phyloP scores from a whole-genome alignment of 1,140 invertebrate genomes.

The Glomeris maerens region DNA sequence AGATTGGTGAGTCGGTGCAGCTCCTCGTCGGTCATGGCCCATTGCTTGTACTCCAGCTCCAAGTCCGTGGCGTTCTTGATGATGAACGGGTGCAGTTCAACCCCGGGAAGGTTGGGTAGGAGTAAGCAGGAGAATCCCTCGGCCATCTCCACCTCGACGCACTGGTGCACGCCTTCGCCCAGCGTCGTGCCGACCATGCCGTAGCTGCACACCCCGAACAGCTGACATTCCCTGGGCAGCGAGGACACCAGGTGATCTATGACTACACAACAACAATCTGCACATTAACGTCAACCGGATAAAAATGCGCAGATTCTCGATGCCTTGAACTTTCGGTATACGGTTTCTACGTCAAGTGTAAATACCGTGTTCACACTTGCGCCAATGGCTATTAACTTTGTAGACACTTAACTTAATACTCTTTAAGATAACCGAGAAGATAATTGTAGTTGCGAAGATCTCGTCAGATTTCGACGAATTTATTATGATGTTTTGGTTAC shows the following conservation, averaged over 20 bases:
- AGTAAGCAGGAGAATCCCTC: constrained; percentile 11
- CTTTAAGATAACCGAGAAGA: too few species aligned
- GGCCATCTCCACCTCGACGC: constrained; percentile 12
- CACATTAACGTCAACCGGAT: neutral
- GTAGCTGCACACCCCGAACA: constrained; percentile 1
- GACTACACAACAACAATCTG: constrained; percentile 3
- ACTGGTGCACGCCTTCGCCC: neutral
- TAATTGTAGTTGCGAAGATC: too few species aligned
- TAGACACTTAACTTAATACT: too few species aligned
- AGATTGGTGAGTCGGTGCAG: constrained; percentile 14
- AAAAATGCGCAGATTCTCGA: neutral
- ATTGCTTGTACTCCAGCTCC: neutral
- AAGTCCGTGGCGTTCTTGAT: constrained; percentile 1
- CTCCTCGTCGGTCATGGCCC: neutral
- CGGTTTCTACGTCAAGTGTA: too few species aligned
- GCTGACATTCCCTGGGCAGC: constrained; percentile 5
- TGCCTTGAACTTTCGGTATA: too few species aligned
- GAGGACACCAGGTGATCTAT: neutral
- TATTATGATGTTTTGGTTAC: too few species aligned
- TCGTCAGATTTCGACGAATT: too few species aligned
- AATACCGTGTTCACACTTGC: neutral
- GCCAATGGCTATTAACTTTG: neutral
- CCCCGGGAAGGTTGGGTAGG: constrained; percentile 10
- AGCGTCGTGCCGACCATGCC: constrained; percentile 8
- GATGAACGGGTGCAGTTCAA: constrained; percentile 10